Conservation (phyloP, 2,113 vertebrate genomes). For the Chionomys nivalis region DNA sequence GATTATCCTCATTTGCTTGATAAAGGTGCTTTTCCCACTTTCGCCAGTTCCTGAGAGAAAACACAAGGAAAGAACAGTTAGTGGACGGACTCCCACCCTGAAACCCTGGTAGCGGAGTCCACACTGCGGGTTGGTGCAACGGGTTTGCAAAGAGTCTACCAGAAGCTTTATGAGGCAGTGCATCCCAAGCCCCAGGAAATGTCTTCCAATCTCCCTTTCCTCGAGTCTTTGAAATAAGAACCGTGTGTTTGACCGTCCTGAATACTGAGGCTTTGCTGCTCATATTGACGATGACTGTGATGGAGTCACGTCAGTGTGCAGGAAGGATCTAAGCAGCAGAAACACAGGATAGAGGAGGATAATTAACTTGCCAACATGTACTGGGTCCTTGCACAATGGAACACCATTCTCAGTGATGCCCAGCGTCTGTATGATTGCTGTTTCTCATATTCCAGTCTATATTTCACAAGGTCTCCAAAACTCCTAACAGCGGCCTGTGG, state of each 20-base stretch:
- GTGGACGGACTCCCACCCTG: neutral
- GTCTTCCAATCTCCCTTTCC: neutral
- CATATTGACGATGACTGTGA: rapidly evolving
- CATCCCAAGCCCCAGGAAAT: neutral
- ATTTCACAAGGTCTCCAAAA: neutral
- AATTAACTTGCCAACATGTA: neutral
- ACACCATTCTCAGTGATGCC: neutral
- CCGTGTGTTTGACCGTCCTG: neutral
- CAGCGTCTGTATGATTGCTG: neutral
- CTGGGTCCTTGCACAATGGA: neutral
- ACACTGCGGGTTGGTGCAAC: rapidly evolving
- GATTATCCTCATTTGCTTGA: constrained; percentile 97
- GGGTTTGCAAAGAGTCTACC: neutral
- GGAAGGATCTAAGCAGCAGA: neutral
- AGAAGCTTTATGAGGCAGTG: neutral
- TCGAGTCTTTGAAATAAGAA: neutral
- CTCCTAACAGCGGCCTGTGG: neutral
- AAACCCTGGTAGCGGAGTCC: neutral
- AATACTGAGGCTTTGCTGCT: neutral
- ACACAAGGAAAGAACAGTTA: constrained; percentile 34
- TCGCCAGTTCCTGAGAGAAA: constrained; percentile 90
- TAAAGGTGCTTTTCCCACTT: constrained; percentile 95
- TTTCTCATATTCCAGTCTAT: neutral
- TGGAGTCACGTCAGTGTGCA: neutral
- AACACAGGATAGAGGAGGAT: neutral